Evolutionary conservation across 2,797 vertebrate genomes (phyloP).

Genomic region (Stomatorhinus walkeri): DNA sequence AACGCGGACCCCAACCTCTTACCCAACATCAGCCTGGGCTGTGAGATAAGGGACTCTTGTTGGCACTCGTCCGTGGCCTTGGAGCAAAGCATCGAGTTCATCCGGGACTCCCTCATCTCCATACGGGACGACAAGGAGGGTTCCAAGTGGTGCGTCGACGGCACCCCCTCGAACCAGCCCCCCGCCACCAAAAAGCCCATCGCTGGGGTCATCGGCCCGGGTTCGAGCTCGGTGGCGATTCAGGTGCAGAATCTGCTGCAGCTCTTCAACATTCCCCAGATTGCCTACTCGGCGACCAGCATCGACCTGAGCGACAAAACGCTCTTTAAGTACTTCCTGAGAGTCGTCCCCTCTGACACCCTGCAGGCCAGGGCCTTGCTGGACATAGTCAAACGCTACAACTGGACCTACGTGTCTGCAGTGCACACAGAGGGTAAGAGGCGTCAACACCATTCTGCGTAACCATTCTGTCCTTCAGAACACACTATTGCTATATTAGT

Average conservation of each 20-base stretch:
- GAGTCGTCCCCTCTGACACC: conserved; percentile 73
- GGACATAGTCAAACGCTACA: conserved; percentile 76
- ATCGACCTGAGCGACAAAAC: conserved; percentile 77
- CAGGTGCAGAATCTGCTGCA: conserved; percentile 75
- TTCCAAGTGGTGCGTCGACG: conserved; percentile 78
- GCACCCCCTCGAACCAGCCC: conserved; percentile 56
- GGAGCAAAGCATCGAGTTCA: conserved; percentile 98
- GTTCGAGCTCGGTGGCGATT: conserved; percentile 74
- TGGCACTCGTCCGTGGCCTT: conserved; percentile 96
- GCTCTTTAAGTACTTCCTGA: conserved; percentile 72
- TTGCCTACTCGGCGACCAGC: conserved; percentile 74
- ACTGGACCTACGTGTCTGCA: conserved; percentile 75
- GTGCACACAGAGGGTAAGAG: conserved; percentile 73
- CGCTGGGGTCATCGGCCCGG: conserved; percentile 70
- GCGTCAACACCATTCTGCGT: too few relatives aligned
- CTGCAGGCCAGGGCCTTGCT: conserved; percentile 72
- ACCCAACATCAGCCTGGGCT: conserved; percentile 94
- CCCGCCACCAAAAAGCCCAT: conserved; percentile 66
- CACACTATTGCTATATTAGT: background rate
- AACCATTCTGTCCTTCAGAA: background rate
- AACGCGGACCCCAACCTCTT: conserved; percentile 81
- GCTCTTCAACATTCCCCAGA: conserved; percentile 75
- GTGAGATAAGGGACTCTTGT: conserved; percentile 95
- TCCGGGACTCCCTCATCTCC: conserved; percentile 93
- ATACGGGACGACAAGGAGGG: conserved; percentile 85